A percentile compares a stretch with the other conserved stretches of the same genome.
Conservation (phyloP, 2,113 vertebrate genomes). For the Prietella phreatophila region DNA sequence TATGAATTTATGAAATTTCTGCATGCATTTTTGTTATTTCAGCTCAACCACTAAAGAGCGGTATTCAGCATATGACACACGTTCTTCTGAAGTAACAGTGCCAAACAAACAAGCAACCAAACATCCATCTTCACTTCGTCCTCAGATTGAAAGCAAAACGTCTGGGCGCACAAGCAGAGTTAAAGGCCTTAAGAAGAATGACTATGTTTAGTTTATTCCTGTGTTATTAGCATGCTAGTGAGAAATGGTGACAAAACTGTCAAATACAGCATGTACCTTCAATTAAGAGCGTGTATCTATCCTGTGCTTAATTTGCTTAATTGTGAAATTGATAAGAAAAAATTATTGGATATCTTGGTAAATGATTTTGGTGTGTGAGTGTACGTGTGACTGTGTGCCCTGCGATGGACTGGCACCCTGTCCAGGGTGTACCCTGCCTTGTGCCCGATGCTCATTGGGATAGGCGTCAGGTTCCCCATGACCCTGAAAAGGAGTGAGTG, state of each 20-base stretch:
- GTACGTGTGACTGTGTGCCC: no score
- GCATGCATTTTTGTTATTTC: not conserved
- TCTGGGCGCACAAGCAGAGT: not conserved
- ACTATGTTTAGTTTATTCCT: constrained; percentile 20
- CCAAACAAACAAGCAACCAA: constrained; percentile 14
- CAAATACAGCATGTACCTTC: not conserved
- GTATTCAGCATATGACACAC: not conserved
- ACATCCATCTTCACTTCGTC: constrained; percentile 69
- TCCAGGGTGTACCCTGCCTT: no score
- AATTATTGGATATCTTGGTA: not conserved
- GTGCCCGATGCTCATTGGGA: no score
- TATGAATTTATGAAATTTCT: not conserved
- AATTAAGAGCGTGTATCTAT: not conserved
- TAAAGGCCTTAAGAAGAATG: not conserved
- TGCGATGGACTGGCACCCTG: no score
- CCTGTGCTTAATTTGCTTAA: not conserved
- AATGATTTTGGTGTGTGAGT: no score
- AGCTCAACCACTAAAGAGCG: not conserved
- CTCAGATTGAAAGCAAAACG: not conserved
- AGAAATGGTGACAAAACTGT: not conserved
- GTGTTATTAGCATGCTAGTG: not conserved
- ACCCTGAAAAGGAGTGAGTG: no score
- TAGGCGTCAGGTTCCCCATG: no score
- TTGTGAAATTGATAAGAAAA: not conserved
- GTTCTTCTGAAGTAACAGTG: not conserved